Evolutionary conservation across 2,113 vertebrate species (phyloP), one percentile per base, ranked within the genome.

Genomic region (Nymphicus hollandicus): DNA sequence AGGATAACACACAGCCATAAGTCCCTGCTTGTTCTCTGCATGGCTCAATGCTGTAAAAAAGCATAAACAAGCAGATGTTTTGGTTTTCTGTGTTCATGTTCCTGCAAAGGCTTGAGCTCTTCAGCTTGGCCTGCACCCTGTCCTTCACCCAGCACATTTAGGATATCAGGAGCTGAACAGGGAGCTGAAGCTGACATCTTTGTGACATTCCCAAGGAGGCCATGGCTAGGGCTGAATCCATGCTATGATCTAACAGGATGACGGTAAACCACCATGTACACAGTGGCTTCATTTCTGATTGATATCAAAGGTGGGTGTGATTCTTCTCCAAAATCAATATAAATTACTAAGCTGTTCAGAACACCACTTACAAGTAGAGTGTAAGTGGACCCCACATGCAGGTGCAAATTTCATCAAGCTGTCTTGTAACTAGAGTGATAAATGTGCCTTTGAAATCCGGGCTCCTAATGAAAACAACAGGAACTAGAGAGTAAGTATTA

Each of bases 401-500:
- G 39, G 35, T 83, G 35, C 1, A 35, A 85, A 72, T 74, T 92
- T 84, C 19, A 81, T 80, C 58, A 43, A 76, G 22, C 41, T 89
- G 33, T 86, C 50, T 70, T 63, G 5, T 77, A 46, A 70, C 19
- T 31, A 10, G 68, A 73, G 52, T 72, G 52, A 49, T 27, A 65
- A 82, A 72, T 15, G 12, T 44, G 27, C 4, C 2, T 35, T 58
- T 63, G 53, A 92, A 91, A 89, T 88, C 29, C 25, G 12, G 74
- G 41, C 41, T 91, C 25, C 63, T 71, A 74, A 77, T 63, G 46
- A 85, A 77, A 95, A 50, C 50, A 91, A 55, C 25, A 88, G 85
- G 76, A 95, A 81, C 46, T 27, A 58, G 39, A 58, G 37, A 66
- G 19, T 46, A 13, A 2, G 0, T 80, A 47, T 41, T 68, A 27